Evolutionary conservation across 2,113 vertebrate species (phyloP).

Genomic region (Dolichotis patagonum): DNA sequence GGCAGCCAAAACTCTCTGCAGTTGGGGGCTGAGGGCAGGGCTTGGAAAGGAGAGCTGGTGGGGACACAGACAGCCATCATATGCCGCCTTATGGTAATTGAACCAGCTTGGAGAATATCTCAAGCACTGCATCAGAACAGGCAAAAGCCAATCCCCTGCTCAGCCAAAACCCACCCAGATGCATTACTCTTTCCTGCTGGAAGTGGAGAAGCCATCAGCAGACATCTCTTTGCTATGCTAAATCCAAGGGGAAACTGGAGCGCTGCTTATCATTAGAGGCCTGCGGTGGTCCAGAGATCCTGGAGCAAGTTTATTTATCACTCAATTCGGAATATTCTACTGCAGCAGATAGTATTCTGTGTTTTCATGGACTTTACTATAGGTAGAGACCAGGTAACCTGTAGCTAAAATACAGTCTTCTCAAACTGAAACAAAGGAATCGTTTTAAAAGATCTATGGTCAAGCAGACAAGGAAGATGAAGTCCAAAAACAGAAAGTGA

Average conservation of each 20-base stretch:
- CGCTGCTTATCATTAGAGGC: not conserved
- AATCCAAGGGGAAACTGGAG: not conserved
- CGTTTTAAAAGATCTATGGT: not conserved
- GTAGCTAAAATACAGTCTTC: not conserved
- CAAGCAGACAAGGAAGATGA: not conserved
- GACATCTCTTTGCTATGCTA: not conserved
- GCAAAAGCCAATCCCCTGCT: not conserved
- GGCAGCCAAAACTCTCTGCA: not conserved
- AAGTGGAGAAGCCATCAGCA: rapidly evolving
- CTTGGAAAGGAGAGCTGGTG: not conserved
- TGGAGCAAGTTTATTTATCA: not conserved
- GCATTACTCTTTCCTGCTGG: not conserved
- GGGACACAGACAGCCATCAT: too few relatives aligned
- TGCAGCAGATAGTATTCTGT: not conserved
- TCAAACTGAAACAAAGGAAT: not conserved
- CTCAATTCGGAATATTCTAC: not conserved
- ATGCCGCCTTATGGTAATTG: not conserved
- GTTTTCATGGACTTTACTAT: not conserved
- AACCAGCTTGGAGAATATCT: not conserved
- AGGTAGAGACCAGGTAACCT: not conserved
- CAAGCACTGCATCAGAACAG: not conserved
- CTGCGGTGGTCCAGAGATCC: not conserved
- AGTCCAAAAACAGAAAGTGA: not conserved
- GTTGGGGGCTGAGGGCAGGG: not conserved
- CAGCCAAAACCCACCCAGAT: not conserved